These are phyloP conservation scores for Silurus aristotelis DNA, from an alignment of 2,797 vertebrate genomes.

Conservation along the genomic window DNA sequence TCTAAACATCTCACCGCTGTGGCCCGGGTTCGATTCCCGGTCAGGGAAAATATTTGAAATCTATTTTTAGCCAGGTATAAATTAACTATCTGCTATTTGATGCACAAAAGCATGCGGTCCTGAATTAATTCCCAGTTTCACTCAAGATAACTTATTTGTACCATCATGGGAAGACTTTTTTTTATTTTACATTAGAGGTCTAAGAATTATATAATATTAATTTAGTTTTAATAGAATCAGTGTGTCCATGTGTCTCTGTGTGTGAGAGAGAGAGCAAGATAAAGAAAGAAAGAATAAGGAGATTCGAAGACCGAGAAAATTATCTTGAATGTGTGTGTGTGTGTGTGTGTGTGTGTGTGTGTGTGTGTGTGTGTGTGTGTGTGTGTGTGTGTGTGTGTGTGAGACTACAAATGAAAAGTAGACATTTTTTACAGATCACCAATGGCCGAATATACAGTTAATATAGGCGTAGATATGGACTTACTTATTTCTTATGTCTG, in stretches of 20 bases:
- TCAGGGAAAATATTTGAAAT: too few relatives aligned
- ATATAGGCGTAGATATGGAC: neutral
- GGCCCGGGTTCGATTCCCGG: neutral
- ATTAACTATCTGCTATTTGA: neutral
- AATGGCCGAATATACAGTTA: neutral
- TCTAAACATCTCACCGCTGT: neutral
- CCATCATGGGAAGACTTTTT: slow-evolving; percentile 5
- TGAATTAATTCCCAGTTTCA: slow-evolving; percentile 1
- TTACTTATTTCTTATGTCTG: neutral
- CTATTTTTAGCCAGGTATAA: neutral
- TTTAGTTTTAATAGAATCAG: slow-evolving; percentile 18
- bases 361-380: too few relatives aligned
- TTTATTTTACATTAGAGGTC: slow-evolving; percentile 19
- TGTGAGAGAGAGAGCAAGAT: neutral
- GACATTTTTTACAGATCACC: neutral
- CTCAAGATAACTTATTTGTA: neutral
- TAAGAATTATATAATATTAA: slow-evolving; percentile 12
- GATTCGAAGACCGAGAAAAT: neutral
- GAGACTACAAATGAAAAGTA: neutral
- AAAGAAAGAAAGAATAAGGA: neutral
- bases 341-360: too few relatives aligned
- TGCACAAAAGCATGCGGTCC: neutral
- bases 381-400: too few relatives aligned
- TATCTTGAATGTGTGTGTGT: neutral
- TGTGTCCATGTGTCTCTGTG: neutral